Conservation (phyloP, 2,113 vertebrate genomes). For the Hassar affinis region DNA sequence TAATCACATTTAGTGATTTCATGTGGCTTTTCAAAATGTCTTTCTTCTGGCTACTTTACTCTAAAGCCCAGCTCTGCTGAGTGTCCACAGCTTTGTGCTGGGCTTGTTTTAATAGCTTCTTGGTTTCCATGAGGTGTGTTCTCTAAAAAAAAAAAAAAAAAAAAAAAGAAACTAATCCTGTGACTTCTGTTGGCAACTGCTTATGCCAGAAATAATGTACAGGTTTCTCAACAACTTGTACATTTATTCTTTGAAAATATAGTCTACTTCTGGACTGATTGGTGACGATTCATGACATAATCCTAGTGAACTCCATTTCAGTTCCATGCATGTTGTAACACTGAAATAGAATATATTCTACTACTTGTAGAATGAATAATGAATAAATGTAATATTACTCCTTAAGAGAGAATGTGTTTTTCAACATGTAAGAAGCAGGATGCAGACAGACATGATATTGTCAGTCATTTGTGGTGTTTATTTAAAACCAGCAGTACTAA, state of each 20-base stretch:
- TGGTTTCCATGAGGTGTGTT: not conserved
- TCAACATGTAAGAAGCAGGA: not conserved
- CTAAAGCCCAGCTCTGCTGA: not conserved
- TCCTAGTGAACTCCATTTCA: not conserved
- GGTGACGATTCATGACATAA: not conserved
- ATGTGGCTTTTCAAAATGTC: not conserved
- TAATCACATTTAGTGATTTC: not conserved
- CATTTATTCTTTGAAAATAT: not conserved
- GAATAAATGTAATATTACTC: too few species aligned
- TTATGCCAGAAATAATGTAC: not conserved
- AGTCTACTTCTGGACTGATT: too few species aligned
- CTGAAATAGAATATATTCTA: not conserved
- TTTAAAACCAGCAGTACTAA: slow-evolving; percentile 69
- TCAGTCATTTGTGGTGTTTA: slow-evolving; percentile 68
- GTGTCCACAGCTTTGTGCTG: not conserved
- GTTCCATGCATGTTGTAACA: not conserved
- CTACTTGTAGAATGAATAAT: too few species aligned
- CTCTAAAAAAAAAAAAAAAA: too few species aligned
- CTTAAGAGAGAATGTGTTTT: not conserved
- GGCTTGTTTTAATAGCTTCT: not conserved
- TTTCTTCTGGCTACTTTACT: not conserved
- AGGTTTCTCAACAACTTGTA: not conserved
- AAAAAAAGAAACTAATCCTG: not conserved
- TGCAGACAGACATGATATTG: not conserved
- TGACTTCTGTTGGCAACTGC: not conserved